Evolutionary conservation across 2,888 invertebrate genomes (phyloP).

Genomic region (Agrochola lota): DNA sequence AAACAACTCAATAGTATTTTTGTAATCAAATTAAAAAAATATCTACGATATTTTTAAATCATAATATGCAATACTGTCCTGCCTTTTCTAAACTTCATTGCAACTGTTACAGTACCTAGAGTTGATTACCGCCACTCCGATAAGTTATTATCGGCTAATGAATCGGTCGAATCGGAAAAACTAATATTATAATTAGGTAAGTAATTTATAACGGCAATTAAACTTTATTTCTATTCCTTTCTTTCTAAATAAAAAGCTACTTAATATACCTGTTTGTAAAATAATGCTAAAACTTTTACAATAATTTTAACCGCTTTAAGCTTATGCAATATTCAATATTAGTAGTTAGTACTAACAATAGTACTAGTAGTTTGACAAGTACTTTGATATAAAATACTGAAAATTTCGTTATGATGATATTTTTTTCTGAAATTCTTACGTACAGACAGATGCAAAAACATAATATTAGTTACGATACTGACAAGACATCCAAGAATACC

Average conservation of each 20-base stretch:
- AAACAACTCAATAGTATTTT: neutral
- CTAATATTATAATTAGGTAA: neutral
- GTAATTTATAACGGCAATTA: neutral
- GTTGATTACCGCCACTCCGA: neutral
- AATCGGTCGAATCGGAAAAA: neutral
- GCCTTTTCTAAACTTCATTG: neutral
- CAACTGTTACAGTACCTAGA: neutral
- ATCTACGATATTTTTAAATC: neutral
- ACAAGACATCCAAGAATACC: conserved; percentile 40
- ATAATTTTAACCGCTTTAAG: neutral
- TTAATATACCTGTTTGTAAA: too few species aligned
- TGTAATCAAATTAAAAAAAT: neutral
- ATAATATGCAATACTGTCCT: neutral
- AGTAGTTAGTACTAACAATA: too few species aligned
- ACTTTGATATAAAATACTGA: neutral
- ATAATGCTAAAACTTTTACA: neutral
- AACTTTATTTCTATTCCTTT: neutral
- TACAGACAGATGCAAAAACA: conserved; percentile 7
- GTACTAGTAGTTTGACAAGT: neutral
- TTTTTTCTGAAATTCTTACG: neutral
- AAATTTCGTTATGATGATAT: neutral
- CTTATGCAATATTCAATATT: too few species aligned
- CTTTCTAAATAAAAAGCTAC: neutral
- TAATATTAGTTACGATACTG: conserved; percentile 19
- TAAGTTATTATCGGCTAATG: neutral